Evolutionary conservation across 2,888 invertebrate species (phyloP).

Genomic region (Myopa tessellatipennis): DNA sequence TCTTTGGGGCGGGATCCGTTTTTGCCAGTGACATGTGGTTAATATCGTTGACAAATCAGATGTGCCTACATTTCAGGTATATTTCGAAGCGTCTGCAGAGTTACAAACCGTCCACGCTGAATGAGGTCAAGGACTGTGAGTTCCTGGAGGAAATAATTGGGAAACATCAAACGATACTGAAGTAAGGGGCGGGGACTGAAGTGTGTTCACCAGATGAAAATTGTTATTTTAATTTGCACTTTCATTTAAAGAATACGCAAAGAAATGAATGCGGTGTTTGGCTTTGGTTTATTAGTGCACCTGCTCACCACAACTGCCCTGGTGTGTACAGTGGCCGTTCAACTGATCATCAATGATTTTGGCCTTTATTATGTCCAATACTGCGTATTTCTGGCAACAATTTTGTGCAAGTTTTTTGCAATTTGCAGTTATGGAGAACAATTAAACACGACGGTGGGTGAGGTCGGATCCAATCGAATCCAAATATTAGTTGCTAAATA

Average conservation of each 20-base stretch:
- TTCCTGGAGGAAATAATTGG: conserved; percentile 49
- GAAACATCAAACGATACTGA: conserved; percentile 51
- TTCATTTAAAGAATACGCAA: conserved; percentile 47
- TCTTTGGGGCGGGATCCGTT: conserved; percentile 43
- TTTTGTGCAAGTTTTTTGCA: conserved; percentile 49
- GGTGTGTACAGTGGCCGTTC: conserved; percentile 49
- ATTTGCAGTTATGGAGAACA: conserved; percentile 51
- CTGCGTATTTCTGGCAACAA: conserved; percentile 44
- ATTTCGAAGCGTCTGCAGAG: conserved; percentile 49
- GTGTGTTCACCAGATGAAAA: not conserved
- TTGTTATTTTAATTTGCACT: not conserved
- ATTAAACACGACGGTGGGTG: conserved; percentile 46
- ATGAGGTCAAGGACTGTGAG: conserved; percentile 42
- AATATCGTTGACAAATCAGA: conserved; percentile 53
- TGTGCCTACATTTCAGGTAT: conserved; percentile 58
- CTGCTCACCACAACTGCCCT: conserved; percentile 47
- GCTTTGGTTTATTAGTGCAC: conserved; percentile 45
- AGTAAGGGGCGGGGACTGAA: conserved; percentile 41
- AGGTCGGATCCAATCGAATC: not conserved
- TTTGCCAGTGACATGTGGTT: conserved; percentile 52
- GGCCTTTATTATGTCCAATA: conserved; percentile 48
- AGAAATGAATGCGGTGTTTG: conserved; percentile 49
- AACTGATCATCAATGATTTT: conserved; percentile 47
- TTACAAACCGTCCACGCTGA: conserved; percentile 49
- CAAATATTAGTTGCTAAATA: not conserved